Conservation (phyloP, 2,113 vertebrate genomes). For the Pantherophis guttatus region DNA sequence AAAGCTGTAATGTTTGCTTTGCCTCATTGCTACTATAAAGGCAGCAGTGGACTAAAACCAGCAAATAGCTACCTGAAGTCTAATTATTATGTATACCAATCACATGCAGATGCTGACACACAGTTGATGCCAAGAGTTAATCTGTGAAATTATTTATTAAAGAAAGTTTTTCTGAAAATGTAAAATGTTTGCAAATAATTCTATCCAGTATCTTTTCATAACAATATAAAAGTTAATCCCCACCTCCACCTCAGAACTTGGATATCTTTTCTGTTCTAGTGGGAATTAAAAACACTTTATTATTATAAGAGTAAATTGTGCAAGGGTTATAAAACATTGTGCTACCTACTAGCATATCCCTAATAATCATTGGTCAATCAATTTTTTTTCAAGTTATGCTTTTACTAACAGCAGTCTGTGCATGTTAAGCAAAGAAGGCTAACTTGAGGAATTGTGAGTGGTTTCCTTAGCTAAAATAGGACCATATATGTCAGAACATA, state of each 20-base stretch:
- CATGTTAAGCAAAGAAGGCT: neutral
- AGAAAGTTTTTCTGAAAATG: conserved; percentile 25
- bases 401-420: conserved; percentile 23
- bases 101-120: conserved; percentile 13
- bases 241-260: conserved; percentile 31
- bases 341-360: conserved; percentile 44
- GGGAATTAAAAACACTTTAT: conserved; percentile 37
- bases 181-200: conserved; percentile 17
- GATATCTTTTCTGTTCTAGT: conserved; percentile 26
- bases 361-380: conserved; percentile 1
- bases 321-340: conserved; percentile 57
- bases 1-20: conserved; percentile 14
- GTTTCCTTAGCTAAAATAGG: neutral
- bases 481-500: neutral
- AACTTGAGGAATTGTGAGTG: neutral
- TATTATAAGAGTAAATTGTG: conserved; percentile 49
- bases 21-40: conserved; percentile 25
- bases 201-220: conserved; percentile 16
- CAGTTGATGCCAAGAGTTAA: conserved; percentile 8
- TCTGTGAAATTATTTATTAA: neutral
- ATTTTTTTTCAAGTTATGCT: neutral
- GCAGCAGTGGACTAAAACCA: neutral
- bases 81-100: fast-evolving
- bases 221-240: conserved; percentile 29
- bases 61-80: neutral